Evolutionary conservation across 2,888 invertebrate genomes (phyloP), one percentile per base, ranked within the genome.

Genomic region (Epinotia brunnichana): DNA sequence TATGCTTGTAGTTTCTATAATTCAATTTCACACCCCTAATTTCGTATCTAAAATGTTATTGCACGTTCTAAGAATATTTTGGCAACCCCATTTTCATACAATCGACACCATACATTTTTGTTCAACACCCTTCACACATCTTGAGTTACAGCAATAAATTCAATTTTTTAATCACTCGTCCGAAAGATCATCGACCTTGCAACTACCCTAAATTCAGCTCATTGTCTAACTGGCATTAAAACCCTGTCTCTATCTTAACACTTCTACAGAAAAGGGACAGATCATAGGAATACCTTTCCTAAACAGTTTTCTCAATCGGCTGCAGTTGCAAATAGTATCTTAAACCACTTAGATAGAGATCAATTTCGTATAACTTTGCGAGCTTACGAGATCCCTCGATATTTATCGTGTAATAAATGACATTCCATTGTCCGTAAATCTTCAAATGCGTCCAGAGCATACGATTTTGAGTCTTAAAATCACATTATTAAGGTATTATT

Each of bases 111-210:
- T 41, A 54, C 54, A 70, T 19, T 59, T 53, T 35, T 59, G 41
- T 35, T 70, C 19, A 59, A 54, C 66, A 67, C 71, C 71, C 66
- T 71, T 71, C 60, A 24, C 21, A 29, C 64, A 10, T 56, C 71
- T 71, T 61, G 19, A 61, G 71, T 71, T 71, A 71, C 71, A 61
- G 60, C 66, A 54, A 67, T 71, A 71, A 61, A 60, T 67, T 44
- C 54, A 54, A 21, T 66, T 71, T 63, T 66, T 61, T 67, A 64
- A 66, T 71, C 66, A 67, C 71, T 71, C 15, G 21, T 29, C 41
- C 53, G 17, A 63, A 21, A 61, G 71, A 61, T 67, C 71, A 56
- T 71, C 60, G 71, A 60, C 66, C 71, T 60, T 64, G 17, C 51
- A 10, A 62, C 64, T 29, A 64, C 70, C 70, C 66, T 29, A 44